A percentile compares a stretch with the other conserved stretches of the same genome.
phyloP scores from a whole-genome alignment of 2,888 invertebrate genomes.

The Panopea generosa region DNA sequence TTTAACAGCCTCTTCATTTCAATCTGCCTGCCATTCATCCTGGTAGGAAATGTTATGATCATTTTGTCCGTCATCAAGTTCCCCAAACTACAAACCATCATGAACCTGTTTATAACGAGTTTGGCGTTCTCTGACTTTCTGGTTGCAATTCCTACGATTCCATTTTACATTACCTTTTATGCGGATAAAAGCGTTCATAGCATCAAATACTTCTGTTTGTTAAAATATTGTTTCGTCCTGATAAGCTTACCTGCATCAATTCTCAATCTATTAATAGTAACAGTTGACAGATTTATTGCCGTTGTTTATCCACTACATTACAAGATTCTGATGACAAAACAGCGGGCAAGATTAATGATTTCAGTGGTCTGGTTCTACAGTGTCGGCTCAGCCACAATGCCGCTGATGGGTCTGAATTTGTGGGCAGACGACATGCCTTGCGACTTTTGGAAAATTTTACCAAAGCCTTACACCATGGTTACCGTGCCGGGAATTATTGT shows the following conservation, averaged over 20 bases:
- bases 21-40: slow-evolving; percentile 36
- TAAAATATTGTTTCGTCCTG: slow-evolving; percentile 55
- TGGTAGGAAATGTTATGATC: slow-evolving; percentile 62
- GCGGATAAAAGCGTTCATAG: slow-evolving; percentile 20
- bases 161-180: slow-evolving; percentile 60
- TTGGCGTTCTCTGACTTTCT: slow-evolving; percentile 63
- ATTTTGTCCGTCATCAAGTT: slow-evolving; percentile 56
- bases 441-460: slow-evolving; percentile 61
- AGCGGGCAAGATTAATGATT: slow-evolving; percentile 38
- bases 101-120: slow-evolving; percentile 63
- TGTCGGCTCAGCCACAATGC: slow-evolving; percentile 48
- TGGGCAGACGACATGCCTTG: slow-evolving; percentile 51
- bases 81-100: slow-evolving; percentile 57
- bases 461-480: slow-evolving; percentile 53
- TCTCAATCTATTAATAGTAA: slow-evolving; percentile 57
- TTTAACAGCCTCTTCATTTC: slow-evolving; percentile 21
- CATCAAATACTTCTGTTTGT: slow-evolving; percentile 58
- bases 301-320: slow-evolving; percentile 63
- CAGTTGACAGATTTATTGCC: slow-evolving; percentile 66
- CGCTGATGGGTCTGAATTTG: slow-evolving; percentile 41
- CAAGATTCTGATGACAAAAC: slow-evolving; percentile 41
- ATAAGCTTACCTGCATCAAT: slow-evolving; percentile 60
- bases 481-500: slow-evolving; percentile 47
- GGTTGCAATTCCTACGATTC: slow-evolving; percentile 62
- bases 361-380: slow-evolving; percentile 58